Percentiles rank a stretch among this genome's conserved stretches.
Conservation (phyloP, 2,888 invertebrate species). For the Volucella zonaria region DNA sequence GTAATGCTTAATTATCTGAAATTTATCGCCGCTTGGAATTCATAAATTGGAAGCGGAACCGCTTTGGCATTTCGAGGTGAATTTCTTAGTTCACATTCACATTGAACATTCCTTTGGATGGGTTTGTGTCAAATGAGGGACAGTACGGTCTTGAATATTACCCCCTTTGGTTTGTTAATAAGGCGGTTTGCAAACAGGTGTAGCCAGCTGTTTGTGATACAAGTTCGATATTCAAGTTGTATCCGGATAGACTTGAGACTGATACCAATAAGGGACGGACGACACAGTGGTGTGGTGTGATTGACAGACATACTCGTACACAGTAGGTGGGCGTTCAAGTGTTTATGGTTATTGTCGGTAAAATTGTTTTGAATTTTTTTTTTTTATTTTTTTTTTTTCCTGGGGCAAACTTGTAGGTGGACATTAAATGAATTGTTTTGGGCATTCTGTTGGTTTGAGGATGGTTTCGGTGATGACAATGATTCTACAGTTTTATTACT, state of each 20-base stretch:
- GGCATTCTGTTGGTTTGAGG: not conserved
- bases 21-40: conserved; percentile 35
- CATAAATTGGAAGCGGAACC: conserved; percentile 9
- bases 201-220: not conserved
- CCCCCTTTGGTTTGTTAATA: not conserved
- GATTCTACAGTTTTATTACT: conserved; percentile 2
- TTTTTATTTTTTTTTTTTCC: no score
- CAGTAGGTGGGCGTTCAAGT: not conserved
- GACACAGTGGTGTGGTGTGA: not conserved
- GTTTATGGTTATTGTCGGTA: conserved; percentile 1
- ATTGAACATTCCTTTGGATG: no score
- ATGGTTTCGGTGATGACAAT: not conserved
- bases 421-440: not conserved
- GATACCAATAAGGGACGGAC: conserved; percentile 5
- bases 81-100: no score
- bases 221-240: not conserved
- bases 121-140: no score
- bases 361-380: not conserved
- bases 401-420: no score
- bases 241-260: not conserved
- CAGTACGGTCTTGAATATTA: no score
- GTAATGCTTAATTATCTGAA: conserved; percentile 40
- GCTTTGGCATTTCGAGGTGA: no score
- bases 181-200: not conserved
- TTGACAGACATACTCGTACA: not conserved